Conservation (phyloP, 2,888 invertebrate species). For the Nomada lathburiana region DNA sequence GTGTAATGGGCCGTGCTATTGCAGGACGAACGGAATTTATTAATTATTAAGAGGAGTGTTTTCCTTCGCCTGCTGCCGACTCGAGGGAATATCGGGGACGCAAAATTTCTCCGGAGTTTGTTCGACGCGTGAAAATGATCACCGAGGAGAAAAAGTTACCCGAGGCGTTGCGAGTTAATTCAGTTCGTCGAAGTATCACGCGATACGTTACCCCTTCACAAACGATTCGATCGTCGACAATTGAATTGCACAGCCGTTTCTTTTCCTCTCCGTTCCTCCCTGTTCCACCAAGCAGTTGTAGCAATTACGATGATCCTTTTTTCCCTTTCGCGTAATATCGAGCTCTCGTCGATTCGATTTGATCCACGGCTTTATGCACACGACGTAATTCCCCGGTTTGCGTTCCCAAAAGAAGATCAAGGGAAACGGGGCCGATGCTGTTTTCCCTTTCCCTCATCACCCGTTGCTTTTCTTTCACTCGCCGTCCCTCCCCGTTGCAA, state of each 20-base stretch:
- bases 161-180: not conserved
- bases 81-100: not conserved
- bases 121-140: too few relatives aligned
- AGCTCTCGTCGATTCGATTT: constrained; percentile 33
- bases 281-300: not conserved
- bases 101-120: not conserved
- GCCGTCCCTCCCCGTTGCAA: not conserved
- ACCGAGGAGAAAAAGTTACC: not conserved
- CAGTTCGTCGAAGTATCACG: not conserved
- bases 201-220: constrained; percentile 4
- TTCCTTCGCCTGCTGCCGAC: too few relatives aligned
- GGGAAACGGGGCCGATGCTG: not conserved
- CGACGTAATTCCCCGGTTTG: constrained; percentile 39
- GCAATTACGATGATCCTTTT: not conserved
- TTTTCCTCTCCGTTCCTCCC: too few relatives aligned
- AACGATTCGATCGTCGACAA: constrained; percentile 18
- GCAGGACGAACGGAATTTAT: too few relatives aligned
- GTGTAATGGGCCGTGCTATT: too few relatives aligned
- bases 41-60: too few relatives aligned
- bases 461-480: not conserved
- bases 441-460: too few relatives aligned
- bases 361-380: constrained; percentile 31
- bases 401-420: not conserved
- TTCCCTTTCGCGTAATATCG: constrained; percentile 19
- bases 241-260: constrained; percentile 22